These are phyloP conservation scores for Anoplolepis gracilipes DNA, from an alignment of 1,140 invertebrate genomes.

Conservation along the genomic window DNA sequence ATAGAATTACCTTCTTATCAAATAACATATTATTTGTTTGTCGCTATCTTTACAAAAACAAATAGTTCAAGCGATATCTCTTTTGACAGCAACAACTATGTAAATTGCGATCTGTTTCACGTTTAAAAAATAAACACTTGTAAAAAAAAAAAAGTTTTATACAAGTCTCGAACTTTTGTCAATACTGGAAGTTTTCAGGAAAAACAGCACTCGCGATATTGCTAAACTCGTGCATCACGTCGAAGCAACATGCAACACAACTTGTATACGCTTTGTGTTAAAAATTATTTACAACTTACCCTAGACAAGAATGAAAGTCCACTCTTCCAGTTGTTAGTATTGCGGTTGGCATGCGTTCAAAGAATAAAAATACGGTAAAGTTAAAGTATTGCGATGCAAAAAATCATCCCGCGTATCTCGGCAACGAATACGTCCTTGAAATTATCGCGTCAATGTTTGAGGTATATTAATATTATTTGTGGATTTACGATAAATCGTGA, in stretches of 20 bases:
- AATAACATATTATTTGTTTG: constrained; percentile 43
- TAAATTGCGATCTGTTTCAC: not conserved
- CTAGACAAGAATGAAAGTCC: constrained; percentile 84
- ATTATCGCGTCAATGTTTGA: constrained; percentile 42
- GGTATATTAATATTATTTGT: no score
- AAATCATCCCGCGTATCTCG: constrained; percentile 20
- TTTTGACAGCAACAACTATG: not conserved
- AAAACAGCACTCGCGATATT: not conserved
- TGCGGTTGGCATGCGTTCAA: constrained; percentile 81
- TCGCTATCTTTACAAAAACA: not conserved
- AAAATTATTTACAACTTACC: constrained; percentile 78
- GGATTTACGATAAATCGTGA: not conserved
- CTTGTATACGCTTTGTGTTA: constrained; percentile 21
- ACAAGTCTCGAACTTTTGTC: not conserved
- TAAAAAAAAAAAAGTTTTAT: not conserved
- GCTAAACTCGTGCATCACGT: constrained; percentile 7
- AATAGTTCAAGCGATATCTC: not conserved
- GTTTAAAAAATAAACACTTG: not conserved
- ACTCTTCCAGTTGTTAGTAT: constrained; percentile 84
- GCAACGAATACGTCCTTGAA: constrained; percentile 43
- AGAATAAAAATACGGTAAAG: constrained; percentile 75
- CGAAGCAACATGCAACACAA: constrained; percentile 23
- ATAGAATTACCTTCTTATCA: constrained; percentile 33
- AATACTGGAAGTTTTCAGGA: not conserved
- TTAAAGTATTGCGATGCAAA: constrained; percentile 71